These are phyloP conservation scores for Dendropsophus ebraccatus DNA, from an alignment of 2,113 vertebrate species.

Conservation along the genomic window DNA sequence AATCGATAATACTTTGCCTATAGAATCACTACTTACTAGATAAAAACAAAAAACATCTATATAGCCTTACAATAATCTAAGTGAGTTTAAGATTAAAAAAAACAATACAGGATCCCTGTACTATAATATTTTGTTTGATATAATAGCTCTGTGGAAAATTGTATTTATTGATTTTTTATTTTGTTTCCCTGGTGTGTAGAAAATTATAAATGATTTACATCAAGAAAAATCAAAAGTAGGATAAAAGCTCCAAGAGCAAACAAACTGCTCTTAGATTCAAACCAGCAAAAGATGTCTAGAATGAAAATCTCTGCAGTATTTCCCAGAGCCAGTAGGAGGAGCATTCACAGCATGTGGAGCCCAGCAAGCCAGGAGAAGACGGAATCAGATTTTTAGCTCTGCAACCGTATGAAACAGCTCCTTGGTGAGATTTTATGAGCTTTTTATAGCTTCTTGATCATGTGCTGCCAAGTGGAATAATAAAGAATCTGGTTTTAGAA, in stretches of 20 bases:
- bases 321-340: constrained; percentile 44
- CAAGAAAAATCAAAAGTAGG: background rate
- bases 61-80: too few relatives aligned
- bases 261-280: background rate
- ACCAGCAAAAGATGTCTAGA: background rate
- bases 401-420: constrained; percentile 17
- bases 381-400: constrained; percentile 5
- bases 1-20: too few relatives aligned
- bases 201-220: background rate
- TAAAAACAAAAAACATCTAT: too few relatives aligned
- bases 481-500: constrained; percentile 37
- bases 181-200: too few relatives aligned
- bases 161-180: background rate
- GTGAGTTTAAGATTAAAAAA: background rate
- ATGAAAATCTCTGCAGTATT: constrained; percentile 19
- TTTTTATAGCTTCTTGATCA: constrained; percentile 49
- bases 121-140: background rate
- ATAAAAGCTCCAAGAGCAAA: background rate
- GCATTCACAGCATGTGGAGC: constrained; percentile 42
- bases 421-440: constrained; percentile 31
- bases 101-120: background rate
- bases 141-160: background rate
- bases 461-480: constrained; percentile 39
- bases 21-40: too few relatives aligned
- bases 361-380: background rate